Conservation (phyloP, 2,797 vertebrate genomes). For the Acipenser oxyrinchus region DNA sequence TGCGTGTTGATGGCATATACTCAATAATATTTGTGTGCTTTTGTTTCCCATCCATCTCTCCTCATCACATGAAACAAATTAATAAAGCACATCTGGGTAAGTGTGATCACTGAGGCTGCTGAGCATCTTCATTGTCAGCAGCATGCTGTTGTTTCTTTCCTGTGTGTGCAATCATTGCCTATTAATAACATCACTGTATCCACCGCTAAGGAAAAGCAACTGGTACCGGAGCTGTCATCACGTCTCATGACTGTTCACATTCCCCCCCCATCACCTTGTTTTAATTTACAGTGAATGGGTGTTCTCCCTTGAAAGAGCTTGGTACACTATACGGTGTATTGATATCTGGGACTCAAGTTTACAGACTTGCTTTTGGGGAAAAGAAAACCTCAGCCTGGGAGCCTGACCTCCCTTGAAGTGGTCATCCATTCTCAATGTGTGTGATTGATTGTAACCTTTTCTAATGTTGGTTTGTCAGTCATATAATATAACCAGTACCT, state of each 20-base stretch:
- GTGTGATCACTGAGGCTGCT: constrained; percentile 65
- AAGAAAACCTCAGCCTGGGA: constrained; percentile 22
- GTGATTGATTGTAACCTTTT: constrained; percentile 29
- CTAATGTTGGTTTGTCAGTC: constrained; percentile 29
- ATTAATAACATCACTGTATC: not conserved
- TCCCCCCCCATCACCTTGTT: constrained; percentile 33
- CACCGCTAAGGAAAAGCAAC: constrained; percentile 30
- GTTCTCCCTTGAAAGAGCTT: constrained; percentile 52
- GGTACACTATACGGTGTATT: constrained; percentile 46
- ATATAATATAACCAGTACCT: constrained; percentile 52
- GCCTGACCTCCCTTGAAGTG: constrained; percentile 15
- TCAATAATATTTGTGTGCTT: constrained; percentile 64
- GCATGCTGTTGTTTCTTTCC: constrained; percentile 50
- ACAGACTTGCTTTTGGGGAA: constrained; percentile 26
- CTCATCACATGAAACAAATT: constrained; percentile 63
- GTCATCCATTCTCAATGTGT: constrained; percentile 35
- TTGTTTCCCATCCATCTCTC: constrained; percentile 62
- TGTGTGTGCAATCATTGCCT: constrained; percentile 38
- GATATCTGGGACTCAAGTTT: constrained; percentile 56
- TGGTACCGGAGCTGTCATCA: constrained; percentile 39
- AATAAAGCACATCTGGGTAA: constrained; percentile 69
- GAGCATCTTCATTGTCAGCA: constrained; percentile 60
- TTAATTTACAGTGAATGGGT: constrained; percentile 35
- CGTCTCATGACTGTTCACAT: constrained; percentile 28
- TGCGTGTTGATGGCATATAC: constrained; percentile 21